Evolutionary conservation across 2,888 invertebrate species (phyloP).

Genomic region (Drosophila koepferae): DNA sequence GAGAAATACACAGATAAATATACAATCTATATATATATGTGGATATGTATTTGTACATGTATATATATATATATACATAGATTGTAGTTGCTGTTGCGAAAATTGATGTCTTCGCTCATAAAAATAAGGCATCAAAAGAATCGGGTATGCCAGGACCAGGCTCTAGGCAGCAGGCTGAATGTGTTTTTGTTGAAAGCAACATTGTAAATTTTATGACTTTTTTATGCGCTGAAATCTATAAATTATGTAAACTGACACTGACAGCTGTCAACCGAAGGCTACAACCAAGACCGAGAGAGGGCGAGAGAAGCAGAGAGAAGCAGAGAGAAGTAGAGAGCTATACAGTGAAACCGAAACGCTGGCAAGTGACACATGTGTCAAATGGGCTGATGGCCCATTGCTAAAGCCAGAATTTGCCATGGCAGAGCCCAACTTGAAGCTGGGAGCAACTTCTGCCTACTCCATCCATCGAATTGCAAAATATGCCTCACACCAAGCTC

Average conservation of each 20-base stretch:
- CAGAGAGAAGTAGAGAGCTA: slow-evolving; percentile 5
- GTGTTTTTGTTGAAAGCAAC: slow-evolving; percentile 77
- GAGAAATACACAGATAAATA: slow-evolving; percentile 47
- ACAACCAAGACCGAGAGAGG: neutral
- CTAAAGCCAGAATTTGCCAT: slow-evolving; percentile 47
- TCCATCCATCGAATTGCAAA: slow-evolving; percentile 5
- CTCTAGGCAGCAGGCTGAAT: slow-evolving; percentile 44
- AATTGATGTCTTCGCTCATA: slow-evolving; percentile 79
- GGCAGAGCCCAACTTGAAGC: slow-evolving; percentile 12
- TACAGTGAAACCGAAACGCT: slow-evolving; percentile 55
- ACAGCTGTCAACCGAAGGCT: slow-evolving; percentile 72
- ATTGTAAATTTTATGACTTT: slow-evolving; percentile 81
- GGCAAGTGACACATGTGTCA: slow-evolving; percentile 81
- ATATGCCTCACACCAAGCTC: slow-evolving; percentile 1
- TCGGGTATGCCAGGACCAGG: slow-evolving; percentile 23
- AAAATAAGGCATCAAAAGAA: slow-evolving; percentile 75
- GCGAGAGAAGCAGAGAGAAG: neutral
- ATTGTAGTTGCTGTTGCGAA: slow-evolving; percentile 63
- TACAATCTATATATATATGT: slow-evolving; percentile 6
- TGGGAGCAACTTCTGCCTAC: neutral
- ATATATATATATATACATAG: too few relatives aligned
- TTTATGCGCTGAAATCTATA: slow-evolving; percentile 80
- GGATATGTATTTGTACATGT: neutral
- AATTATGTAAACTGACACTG: slow-evolving; percentile 81
- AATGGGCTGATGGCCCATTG: slow-evolving; percentile 67